Conservation (phyloP, 2,888 invertebrate genomes). For the Syrista parreyssii region DNA sequence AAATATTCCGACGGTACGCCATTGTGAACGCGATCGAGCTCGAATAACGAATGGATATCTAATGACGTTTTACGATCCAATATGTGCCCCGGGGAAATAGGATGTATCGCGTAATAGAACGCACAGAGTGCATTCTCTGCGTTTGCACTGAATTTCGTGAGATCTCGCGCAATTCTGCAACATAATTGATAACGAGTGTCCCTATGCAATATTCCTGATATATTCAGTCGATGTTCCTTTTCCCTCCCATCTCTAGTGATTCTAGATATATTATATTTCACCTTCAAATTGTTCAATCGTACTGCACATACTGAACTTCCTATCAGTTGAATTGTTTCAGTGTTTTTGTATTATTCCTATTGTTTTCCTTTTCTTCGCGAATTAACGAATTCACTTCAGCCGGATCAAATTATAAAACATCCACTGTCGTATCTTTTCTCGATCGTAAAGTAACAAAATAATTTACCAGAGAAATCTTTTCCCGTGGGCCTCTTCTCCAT, state of each 20-base stretch:
- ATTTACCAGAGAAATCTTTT: background rate
- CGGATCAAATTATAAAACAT: background rate
- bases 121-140: background rate
- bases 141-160: background rate
- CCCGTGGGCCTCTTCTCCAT: background rate
- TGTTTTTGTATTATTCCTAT: no score
- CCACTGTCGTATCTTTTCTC: background rate
- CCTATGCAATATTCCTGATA: background rate
- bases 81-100: conserved; percentile 38
- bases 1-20: conserved; percentile 33
- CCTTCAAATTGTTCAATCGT: no score
- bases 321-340: no score
- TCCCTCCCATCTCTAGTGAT: no score
- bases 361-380: no score
- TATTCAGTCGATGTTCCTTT: background rate
- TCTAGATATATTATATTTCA: no score
- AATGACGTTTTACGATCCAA: conserved; percentile 56
- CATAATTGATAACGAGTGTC: background rate
- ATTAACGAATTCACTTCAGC: no score
- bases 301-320: no score
- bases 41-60: conserved; percentile 59
- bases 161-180: background rate
- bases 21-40: conserved; percentile 43
- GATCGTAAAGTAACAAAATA: background rate
- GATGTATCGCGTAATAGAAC: conserved; percentile 28